These are phyloP conservation scores for Smithornis capensis DNA, from an alignment of 2,113 vertebrate species.

Conservation along the genomic window DNA sequence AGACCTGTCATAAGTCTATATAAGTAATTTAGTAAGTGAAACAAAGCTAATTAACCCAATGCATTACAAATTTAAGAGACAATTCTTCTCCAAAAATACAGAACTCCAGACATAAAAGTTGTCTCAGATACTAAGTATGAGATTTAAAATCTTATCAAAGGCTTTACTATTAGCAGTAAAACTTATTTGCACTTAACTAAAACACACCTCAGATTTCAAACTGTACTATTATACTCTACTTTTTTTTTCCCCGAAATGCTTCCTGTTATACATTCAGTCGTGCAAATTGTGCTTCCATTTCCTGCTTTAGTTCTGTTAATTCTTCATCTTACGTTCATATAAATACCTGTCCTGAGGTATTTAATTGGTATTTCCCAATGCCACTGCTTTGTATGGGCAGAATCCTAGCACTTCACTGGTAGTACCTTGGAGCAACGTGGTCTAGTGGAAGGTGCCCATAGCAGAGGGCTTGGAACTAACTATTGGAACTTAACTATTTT, in stretches of 20 bases:
- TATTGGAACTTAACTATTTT: fast-evolving
- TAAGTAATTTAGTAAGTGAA: neutral
- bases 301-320: neutral
- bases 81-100: neutral
- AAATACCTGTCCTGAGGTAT: neutral
- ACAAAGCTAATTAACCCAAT: neutral
- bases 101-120: neutral
- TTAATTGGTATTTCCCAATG: neutral
- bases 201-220: neutral
- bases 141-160: neutral
- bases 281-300: neutral
- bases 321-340: neutral
- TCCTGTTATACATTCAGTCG: neutral
- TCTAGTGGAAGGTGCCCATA: neutral
- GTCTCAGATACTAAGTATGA: neutral
- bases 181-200: neutral
- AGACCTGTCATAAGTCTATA: neutral
- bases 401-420: neutral
- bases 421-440: neutral
- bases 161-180: neutral
- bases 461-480: neutral
- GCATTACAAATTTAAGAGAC: neutral
- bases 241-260: fast-evolving
- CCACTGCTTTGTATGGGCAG: neutral
- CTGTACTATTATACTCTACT: neutral